Evolutionary conservation across 2,113 vertebrate species (phyloP), one percentile per base, ranked within the genome.

Genomic region (Vulpes ferrilata): DNA sequence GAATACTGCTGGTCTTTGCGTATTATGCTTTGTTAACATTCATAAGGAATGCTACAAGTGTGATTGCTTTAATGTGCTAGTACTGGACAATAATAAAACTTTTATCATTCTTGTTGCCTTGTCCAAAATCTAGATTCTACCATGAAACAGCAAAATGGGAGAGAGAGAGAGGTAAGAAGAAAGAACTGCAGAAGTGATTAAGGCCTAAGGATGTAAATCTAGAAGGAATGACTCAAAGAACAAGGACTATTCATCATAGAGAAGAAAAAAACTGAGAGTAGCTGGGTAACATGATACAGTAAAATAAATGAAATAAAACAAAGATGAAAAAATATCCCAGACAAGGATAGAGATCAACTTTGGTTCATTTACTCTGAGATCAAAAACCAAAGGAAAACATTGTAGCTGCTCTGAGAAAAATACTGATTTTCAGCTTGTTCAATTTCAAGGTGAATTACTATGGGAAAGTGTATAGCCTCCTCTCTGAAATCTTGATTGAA

Each of bases 311-410:
- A 96, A 97, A 95, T 95, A 95, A 94, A 92, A 93, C 17, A 80
- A 97, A 93, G 38, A 67, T 82, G 65, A 92, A 94, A 95, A 95
- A 88, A 43, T 53, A 93, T 38, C 27, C 32, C 53, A 80, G 53
- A 11, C 32, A 93, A 93, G 48, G 93, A 89, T 59, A 89, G 32
- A 92, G 74, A 88, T 35, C 53, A 92, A 90, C 60, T 60, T 32
- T 84, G 83, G 94, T 93, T 97, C 92, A 93, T 59, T 95, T 97
- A 92, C 22, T 35, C 83, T 95, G 74, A 97, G 86, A 93, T 94
- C 73, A 95, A 95, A 96, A 96, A 95, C 79, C 83, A 95, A 87
- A 94, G 53, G 22, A 90, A 97, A 97, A 90, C 25, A 87, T 62
- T 69, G 23, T 53, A 84, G 92, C 38, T 71, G 17, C 83, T 90